Base-by-base conservation (phyloP, 2,888 invertebrate species). In the Machimus rusticus region DNA sequence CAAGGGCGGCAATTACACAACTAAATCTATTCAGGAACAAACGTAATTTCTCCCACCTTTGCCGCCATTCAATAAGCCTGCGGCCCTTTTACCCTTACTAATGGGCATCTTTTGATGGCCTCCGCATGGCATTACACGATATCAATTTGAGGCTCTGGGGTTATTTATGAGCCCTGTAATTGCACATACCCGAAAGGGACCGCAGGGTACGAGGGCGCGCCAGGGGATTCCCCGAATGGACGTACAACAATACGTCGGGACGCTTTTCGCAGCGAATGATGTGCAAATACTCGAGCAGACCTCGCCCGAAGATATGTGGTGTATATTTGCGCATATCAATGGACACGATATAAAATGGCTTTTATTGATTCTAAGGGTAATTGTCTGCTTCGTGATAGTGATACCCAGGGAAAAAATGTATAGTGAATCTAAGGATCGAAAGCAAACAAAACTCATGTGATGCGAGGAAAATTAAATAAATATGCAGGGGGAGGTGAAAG, bases 41-140 rank as follows among this genome's bases (percentile, higher is more conserved):
- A 79, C 31, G 55, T 79, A 79, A 79, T 79, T 31, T 51, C 51
- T 79, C 79, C 79, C 79, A 79, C 79, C 79, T 79, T 51, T 79
- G 79, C 51, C 39, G 9, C 3, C 51, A 79, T 79, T 79, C 51
- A 55, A 79, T 79, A 23, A 31, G 34, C 51, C 51, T 46, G 19
- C 79, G 12, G 79, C 1, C 28, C 14, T 46, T 46, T 79, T 79
- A 51, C 79, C 79, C 79, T 79, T 78, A 51, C n/a, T 66, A 79
- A 79, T 79, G 79, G 79, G 39, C 79, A 79, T 51, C 79, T 79
- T 79, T 79, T 79, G 79, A 79, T 55, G 23, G 51, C 51, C 79
- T 14, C 51, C 51, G 79, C 79, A 51, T 79, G 79, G 79, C 39
- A 51, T 23, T 51, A 23, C 51, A 79, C 79, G 51, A 23, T 79